A percentile compares a stretch with the other conserved stretches of the same genome.
Evolutionary conservation across 2,888 invertebrate genomes (phyloP).

Genomic region (Epinotia nisella): DNA sequence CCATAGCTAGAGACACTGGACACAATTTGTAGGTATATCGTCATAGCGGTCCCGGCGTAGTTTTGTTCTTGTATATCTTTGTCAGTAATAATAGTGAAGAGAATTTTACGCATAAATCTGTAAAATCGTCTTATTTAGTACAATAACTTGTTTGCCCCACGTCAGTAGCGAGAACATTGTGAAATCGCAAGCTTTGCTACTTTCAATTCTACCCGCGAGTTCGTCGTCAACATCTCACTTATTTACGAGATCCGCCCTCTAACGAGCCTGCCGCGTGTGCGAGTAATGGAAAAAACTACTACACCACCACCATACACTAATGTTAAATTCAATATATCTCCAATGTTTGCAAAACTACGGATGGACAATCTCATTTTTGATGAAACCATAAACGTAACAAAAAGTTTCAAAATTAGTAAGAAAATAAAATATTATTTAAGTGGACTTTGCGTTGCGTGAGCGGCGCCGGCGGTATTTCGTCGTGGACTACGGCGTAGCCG

Average conservation of each 20-base stretch:
- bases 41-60: too few species aligned
- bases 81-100: too few species aligned
- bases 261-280: conserved; percentile 65
- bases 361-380: not conserved
- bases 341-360: not conserved
- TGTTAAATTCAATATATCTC: conserved; percentile 11
- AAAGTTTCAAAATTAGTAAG: not conserved
- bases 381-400: not conserved
- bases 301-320: too few species aligned
- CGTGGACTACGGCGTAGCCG: conserved; percentile 52
- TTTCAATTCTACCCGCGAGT: conserved; percentile 71
- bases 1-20: too few species aligned
- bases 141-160: too few species aligned
- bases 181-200: conserved; percentile 46
- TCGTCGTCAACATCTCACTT: conserved; percentile 79
- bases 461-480: conserved; percentile 11
- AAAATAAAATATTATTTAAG: not conserved
- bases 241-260: conserved; percentile 74
- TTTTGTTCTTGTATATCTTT: too few species aligned
- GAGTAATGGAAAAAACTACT: conserved; percentile 44
- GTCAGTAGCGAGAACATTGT: not conserved
- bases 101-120: too few species aligned
- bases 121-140: too few species aligned
- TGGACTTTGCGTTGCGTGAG: not conserved
- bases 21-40: too few species aligned